Evolutionary conservation across 2,113 vertebrate genomes (phyloP), one percentile per base, ranked within the genome.

Genomic region (Fulmarus glacialis): DNA sequence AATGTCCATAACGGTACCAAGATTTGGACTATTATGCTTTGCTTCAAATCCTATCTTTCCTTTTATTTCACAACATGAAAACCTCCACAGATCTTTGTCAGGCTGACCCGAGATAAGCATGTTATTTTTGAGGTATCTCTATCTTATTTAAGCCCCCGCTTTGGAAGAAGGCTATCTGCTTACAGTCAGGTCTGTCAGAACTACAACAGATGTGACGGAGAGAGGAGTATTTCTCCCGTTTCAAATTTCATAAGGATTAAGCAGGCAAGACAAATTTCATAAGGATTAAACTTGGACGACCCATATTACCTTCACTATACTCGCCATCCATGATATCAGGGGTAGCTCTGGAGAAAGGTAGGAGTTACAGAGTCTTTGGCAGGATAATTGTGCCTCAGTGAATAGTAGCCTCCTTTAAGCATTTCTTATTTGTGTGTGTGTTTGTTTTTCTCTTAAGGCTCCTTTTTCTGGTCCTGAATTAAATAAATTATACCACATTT

Each of bases 251-350:
- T 29, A 40, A 56, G 48, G 43, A 80, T 77, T 84, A 78, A 93
- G 66, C 22, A 87, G 17, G 29, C n/a, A 83, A 64, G 68, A 82
- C 12, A 67, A 40, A 40, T 40, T 40, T 40, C 40, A 40, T 42
- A 40, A 56, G 48, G 43, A 80, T 77, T 84, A 78, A 93, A 70
- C 32, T 27, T 3, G 5, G 16, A 79, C 17, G 78, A 15, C 63
- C 45, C 40, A 1, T 81, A 59, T 32, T 59, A 64, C 15, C 23
- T 66, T 86, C 5, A 3, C 16, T 87, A 2, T 79, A 62, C 42
- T 74, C 6, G 1, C 26, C 10, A 34, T 73, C 43, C 0, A 0
- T 26, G 12, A 8, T 56, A 29, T 3, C 15, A 75, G 24, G 13
- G 9, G 16, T 68, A 68, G 23, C 40, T 91, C 24, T 66, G 64